Evolutionary conservation across 2,113 vertebrate species (phyloP).

Genomic region (Morone chrysops): DNA sequence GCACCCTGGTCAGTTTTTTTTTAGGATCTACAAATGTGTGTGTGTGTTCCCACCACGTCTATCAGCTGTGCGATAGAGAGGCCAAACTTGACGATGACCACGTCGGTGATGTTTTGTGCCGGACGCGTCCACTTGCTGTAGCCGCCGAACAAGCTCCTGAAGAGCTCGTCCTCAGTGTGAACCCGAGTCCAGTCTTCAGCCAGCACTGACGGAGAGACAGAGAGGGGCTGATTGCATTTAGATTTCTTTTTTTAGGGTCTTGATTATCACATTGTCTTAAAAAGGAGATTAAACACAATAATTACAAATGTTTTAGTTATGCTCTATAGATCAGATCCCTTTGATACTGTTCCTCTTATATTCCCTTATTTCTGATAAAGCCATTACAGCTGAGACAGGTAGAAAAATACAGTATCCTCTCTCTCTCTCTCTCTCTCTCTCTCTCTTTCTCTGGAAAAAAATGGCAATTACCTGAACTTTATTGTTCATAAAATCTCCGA

Average conservation of each 20-base stretch:
- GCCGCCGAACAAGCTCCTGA: constrained; percentile 86
- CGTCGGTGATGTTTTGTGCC: constrained; percentile 86
- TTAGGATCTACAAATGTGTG: not conserved
- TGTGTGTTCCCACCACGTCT: constrained; percentile 86
- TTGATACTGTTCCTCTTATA: too few species aligned
- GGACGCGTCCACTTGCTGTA: constrained; percentile 92
- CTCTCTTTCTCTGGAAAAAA: not conserved
- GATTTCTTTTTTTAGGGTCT: too few species aligned
- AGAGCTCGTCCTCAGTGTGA: constrained; percentile 87
- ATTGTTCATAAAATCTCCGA: constrained; percentile 38
- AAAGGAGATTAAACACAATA: too few species aligned
- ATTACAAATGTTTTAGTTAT: too few species aligned
- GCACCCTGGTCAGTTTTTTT: not conserved
- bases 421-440: not conserved
- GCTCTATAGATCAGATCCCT: too few species aligned
- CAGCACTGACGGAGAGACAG: constrained; percentile 32
- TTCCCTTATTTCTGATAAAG: not conserved
- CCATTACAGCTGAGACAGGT: not conserved
- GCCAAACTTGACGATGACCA: constrained; percentile 92
- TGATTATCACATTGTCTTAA: too few species aligned
- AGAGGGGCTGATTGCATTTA: too few species aligned
- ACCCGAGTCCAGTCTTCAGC: constrained; percentile 68
- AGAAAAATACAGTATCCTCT: not conserved
- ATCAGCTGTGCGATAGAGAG: constrained; percentile 93
- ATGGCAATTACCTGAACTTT: constrained; percentile 39